phyloP scores from a whole-genome alignment of 1,140 invertebrate genomes.

The Cepaea nemoralis region DNA sequence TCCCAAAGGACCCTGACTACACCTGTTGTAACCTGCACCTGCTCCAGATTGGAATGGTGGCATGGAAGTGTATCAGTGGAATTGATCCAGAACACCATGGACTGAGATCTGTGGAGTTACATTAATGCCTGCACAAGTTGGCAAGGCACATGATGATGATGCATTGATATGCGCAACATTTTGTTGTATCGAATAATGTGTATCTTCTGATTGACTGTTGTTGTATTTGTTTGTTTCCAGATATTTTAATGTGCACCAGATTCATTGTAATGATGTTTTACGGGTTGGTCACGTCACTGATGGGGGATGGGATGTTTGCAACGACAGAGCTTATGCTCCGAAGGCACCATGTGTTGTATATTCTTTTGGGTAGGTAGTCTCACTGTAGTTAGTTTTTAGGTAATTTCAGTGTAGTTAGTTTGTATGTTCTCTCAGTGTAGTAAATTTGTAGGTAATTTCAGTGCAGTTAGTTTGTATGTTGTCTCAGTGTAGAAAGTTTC shows the following conservation, averaged over 20 bases:
- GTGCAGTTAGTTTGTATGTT: background rate
- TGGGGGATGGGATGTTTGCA: conserved; percentile 60
- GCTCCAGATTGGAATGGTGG: too few relatives aligned
- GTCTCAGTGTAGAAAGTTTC: too few relatives aligned
- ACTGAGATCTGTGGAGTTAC: too few relatives aligned
- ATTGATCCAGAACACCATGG: too few relatives aligned
- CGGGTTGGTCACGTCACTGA: conserved; percentile 54
- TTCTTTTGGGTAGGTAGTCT: conserved; percentile 52
- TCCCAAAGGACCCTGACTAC: too few relatives aligned
- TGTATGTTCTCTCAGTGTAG: background rate
- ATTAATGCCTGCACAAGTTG: too few relatives aligned
- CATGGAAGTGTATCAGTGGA: too few relatives aligned
- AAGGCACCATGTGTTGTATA: conserved; percentile 51
- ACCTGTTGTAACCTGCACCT: background rate
- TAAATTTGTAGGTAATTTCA: background rate
- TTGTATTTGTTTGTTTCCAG: conserved; percentile 32
- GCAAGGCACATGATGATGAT: too few relatives aligned
- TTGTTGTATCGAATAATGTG: too few relatives aligned
- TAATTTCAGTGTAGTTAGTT: background rate
- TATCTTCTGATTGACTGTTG: too few relatives aligned
- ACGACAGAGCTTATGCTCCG: conserved; percentile 44
- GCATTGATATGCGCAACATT: too few relatives aligned
- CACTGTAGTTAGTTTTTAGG: background rate
- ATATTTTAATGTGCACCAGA: conserved; percentile 49
- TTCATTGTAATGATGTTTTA: conserved; percentile 45